Evolutionary conservation across 2,113 vertebrate species (phyloP).

Genomic region (Ptilorrhoa leucosticta): DNA sequence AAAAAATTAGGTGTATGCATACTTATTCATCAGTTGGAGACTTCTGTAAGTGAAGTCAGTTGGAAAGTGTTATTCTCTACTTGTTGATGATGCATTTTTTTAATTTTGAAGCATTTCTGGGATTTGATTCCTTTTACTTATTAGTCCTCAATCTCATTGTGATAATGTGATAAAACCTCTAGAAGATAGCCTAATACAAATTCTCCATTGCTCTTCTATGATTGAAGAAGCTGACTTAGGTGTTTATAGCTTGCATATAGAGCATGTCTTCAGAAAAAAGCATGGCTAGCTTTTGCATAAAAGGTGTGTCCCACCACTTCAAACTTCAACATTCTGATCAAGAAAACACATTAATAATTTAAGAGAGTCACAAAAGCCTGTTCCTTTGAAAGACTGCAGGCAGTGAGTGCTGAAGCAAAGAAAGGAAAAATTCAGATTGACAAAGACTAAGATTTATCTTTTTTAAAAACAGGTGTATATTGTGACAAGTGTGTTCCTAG

Average conservation of each 20-base stretch:
- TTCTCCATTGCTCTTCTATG: neutral
- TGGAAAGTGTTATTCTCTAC: neutral
- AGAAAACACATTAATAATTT: neutral
- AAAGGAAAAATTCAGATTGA: neutral
- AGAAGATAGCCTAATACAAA: neutral
- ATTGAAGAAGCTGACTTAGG: neutral
- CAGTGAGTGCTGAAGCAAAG: neutral
- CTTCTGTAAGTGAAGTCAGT: neutral
- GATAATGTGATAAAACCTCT: neutral
- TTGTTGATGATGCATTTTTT: neutral
- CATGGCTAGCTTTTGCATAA: neutral
- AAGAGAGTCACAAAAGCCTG: neutral
- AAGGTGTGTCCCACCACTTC: neutral
- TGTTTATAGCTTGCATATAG: neutral
- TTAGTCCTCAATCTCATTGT: neutral
- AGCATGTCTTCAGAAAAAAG: neutral
- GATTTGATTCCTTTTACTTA: neutral
- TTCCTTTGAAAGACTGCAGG: neutral
- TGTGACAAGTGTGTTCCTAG: neutral
- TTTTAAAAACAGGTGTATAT: neutral
- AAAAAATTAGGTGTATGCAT: neutral
- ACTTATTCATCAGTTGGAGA: neutral
- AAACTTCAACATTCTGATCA: neutral
- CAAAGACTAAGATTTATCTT: neutral
- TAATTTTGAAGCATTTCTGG: neutral